Percentiles rank a stretch among this genome's conserved stretches.
These are phyloP conservation scores for Ypsolopha scabrella DNA, from an alignment of 2,888 invertebrate species.

Conservation along the genomic window DNA sequence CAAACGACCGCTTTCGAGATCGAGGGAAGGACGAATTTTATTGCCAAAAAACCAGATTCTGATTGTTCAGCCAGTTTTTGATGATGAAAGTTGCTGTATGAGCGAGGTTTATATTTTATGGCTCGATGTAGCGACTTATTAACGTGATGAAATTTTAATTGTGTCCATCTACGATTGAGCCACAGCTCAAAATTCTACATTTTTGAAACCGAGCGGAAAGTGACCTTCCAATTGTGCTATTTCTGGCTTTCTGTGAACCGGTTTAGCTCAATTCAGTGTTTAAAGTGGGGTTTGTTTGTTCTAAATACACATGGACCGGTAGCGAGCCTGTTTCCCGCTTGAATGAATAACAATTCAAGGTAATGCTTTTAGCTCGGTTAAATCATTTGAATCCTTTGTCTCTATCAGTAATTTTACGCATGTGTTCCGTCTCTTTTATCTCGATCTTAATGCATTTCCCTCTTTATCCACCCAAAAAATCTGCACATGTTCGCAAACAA, in stretches of 20 bases:
- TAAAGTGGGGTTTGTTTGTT: conserved; percentile 54
- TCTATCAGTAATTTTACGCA: neutral
- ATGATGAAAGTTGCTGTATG: conserved; percentile 12
- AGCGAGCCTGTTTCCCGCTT: conserved; percentile 19
- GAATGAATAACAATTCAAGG: conserved; percentile 9
- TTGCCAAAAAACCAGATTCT: conserved; percentile 17
- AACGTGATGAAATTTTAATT: too few species aligned
- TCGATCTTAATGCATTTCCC: too few species aligned
- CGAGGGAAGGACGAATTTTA: conserved; percentile 18
- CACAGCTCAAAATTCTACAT: neutral
- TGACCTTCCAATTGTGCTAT: conserved; percentile 45
- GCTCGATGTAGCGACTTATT: neutral
- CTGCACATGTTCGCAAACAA: too few species aligned
- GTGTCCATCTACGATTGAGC: too few species aligned
- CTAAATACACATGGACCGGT: conserved; percentile 28
- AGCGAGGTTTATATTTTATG: neutral
- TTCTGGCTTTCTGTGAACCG: conserved; percentile 55
- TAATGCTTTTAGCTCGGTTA: neutral
- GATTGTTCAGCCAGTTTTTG: conserved; percentile 13
- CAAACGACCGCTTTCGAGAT: conserved; percentile 17
- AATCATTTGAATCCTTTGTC: neutral
- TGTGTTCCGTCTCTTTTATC: too few species aligned
- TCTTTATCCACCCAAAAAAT: too few species aligned
- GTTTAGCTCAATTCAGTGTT: conserved; percentile 44
- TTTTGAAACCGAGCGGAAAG: neutral